Conservation (phyloP, 1,140 invertebrate species). For the Venturia canescens region DNA sequence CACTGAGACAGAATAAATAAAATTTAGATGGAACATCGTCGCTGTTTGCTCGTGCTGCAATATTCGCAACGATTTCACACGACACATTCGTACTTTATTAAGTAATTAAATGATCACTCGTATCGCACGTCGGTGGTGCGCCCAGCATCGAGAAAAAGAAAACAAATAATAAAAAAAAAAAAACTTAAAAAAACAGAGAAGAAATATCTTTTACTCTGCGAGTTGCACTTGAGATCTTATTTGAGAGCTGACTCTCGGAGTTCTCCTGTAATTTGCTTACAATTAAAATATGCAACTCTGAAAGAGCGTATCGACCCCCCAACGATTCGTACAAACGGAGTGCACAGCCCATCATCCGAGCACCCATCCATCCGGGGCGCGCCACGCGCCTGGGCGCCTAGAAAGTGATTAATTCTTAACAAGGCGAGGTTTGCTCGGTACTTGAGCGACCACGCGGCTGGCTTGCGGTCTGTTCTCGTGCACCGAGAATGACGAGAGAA, state of each 20-base stretch:
- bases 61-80: background rate
- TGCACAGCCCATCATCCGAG: constrained; percentile 48
- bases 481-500: constrained; percentile 27
- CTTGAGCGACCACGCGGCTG: constrained; percentile 62
- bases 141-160: constrained; percentile 33
- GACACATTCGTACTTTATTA: constrained; percentile 44
- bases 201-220: constrained; percentile 33
- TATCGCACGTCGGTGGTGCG: constrained; percentile 43
- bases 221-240: constrained; percentile 8
- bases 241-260: constrained; percentile 1
- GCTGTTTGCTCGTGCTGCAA: background rate
- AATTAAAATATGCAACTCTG: constrained; percentile 68
- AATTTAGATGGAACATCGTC: background rate
- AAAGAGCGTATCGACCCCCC: background rate
- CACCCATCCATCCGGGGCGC: constrained; percentile 37
- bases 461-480: constrained; percentile 44
- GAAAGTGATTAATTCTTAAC: constrained; percentile 74
- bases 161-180: constrained; percentile 21
- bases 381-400: constrained; percentile 43
- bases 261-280: constrained; percentile 63
- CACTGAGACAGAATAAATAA: no score
- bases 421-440: constrained; percentile 65
- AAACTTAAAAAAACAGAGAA: constrained; percentile 41
- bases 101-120: constrained; percentile 9
- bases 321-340: constrained; percentile 33